Evolutionary conservation across 2,888 invertebrate species (phyloP).

Genomic region (Prostheceraeus crozeri): DNA sequence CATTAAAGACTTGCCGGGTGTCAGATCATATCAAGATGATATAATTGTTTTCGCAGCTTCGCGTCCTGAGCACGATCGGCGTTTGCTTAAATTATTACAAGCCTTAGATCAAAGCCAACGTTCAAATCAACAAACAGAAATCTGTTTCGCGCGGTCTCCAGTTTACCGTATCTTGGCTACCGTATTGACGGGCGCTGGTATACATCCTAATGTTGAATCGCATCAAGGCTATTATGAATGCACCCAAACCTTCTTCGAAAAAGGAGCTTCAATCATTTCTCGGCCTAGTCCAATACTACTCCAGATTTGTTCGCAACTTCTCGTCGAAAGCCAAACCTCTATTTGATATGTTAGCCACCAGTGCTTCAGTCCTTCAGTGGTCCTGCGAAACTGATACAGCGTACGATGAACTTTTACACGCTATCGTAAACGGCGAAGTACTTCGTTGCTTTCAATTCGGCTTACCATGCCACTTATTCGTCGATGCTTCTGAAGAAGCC

Average conservation of each 20-base stretch:
- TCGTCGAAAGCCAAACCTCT: conserved; percentile 3
- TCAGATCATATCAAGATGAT: conserved; percentile 15
- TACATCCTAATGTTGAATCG: too few species aligned
- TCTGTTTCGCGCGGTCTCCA: background rate
- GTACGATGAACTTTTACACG: conserved; percentile 11
- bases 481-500: conserved; percentile 11
- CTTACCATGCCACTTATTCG: background rate
- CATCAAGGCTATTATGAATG: conserved; percentile 12
- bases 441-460: conserved; percentile 11
- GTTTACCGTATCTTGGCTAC: background rate
- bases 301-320: conserved; percentile 23
- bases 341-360: background rate
- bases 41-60: conserved; percentile 2
- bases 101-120: conserved; percentile 21
- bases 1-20: background rate
- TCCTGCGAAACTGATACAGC: background rate
- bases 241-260: background rate
- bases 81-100: background rate
- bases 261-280: background rate
- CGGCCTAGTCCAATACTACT: conserved; percentile 5
- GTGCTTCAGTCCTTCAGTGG: background rate
- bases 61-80: background rate
- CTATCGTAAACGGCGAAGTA: conserved; percentile 11
- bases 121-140: conserved; percentile 10
- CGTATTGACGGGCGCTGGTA: conserved; percentile 6